Base-by-base conservation (phyloP, 2,113 vertebrate species). In the Polyodon spathula region DNA sequence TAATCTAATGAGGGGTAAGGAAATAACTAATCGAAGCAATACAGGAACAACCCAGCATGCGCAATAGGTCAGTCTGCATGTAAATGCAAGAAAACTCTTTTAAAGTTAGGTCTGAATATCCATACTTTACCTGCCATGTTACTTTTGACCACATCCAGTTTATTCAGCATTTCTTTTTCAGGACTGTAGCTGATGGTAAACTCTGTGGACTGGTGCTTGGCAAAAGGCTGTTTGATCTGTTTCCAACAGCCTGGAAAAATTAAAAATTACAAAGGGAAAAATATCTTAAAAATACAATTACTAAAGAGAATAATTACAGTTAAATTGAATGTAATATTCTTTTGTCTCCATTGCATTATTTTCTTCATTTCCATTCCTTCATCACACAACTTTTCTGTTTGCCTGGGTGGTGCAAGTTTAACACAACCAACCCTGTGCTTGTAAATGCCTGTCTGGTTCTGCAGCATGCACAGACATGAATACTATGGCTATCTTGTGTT, bases 171-270 rank as follows among this genome's bases (percentile, higher is more conserved):
- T 38, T 91, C 90, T 64, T 91, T 90, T 66, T 89, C 92, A 0
- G 69, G 84, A 54, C 77, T 86, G 57, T 93, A 93, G 81, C 84
- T 91, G 77, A 93, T 90, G 62, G 89, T 89, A 76, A 90, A 92
- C 72, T 93, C 91, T 0, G 88, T 76, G 3, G 91, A 92, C 58
- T 87, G 88, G 66, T 87, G 88, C 54, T 87, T 84, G 58, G 79
- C 73, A 66, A 90, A 91, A 1, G 89, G 87, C 63, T 85, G 86
- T 66, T 91, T 90, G 55, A 91, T 85, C 75, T 88, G 88, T 63
- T 89, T 90, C 92, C 92, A 93, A 46, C 89, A 93, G 60, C 85
- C 92, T 93, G 63, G 38, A 67, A 27, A 27, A 27, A 27, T 2
- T 27, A 1, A 27, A n/a, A n/a, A 27, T 27, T 27, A 27, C 27